phyloP scores from a whole-genome alignment of 2,797 vertebrate species.

The Crypturellus tataupa region DNA sequence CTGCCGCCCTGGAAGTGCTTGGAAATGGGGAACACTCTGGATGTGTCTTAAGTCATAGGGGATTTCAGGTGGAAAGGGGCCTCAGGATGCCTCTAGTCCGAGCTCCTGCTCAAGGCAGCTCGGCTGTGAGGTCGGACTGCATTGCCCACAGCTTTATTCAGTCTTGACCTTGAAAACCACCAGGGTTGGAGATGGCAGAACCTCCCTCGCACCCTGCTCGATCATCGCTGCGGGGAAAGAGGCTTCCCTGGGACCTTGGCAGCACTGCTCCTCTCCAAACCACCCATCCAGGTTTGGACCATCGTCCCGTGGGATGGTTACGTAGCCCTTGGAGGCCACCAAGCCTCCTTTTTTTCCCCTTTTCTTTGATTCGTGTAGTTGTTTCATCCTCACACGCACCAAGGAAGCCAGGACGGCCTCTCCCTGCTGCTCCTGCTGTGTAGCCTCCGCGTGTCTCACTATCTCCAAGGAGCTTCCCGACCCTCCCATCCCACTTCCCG shows the following conservation, averaged over 20 bases:
- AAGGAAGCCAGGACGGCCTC: not conserved
- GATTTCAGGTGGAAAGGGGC: not conserved
- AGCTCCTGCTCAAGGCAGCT: not conserved
- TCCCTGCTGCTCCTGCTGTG: not conserved
- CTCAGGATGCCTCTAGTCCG: not conserved
- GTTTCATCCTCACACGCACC: not conserved
- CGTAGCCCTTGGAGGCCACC: not conserved
- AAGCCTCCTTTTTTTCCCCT: not conserved
- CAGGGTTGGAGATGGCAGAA: not conserved
- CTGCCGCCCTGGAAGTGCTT: not conserved
- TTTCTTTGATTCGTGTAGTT: not conserved
- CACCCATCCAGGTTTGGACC: not conserved
- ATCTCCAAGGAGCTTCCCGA: constrained; percentile 32
- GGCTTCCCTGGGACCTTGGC: not conserved
- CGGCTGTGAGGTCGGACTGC: not conserved
- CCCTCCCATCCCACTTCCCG: not conserved
- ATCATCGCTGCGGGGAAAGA: not conserved
- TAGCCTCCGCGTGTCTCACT: not conserved
- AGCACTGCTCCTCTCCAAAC: not conserved
- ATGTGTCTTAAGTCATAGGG: not conserved
- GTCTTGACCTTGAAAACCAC: not conserved
- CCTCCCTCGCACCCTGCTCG: not conserved
- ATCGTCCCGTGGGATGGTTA: not conserved
- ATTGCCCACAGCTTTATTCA: not conserved
- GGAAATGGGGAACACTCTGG: not conserved